These are phyloP conservation scores for Thymelicus acteon DNA, from an alignment of 2,888 invertebrate genomes.

Conservation along the genomic window DNA sequence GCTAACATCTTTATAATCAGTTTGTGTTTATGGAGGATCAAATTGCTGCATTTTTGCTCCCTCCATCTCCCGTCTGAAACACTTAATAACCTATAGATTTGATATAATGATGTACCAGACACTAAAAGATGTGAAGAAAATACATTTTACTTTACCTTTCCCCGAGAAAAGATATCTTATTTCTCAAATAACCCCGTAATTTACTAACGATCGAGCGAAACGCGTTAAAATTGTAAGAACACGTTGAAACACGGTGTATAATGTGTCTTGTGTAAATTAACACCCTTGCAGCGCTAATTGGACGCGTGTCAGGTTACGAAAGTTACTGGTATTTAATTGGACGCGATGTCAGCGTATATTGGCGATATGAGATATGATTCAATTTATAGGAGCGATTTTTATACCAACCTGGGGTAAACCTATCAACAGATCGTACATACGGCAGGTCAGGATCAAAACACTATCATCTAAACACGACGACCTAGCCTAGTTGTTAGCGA, in stretches of 20 bases:
- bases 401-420: too few species aligned
- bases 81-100: too few species aligned
- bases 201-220: neutral
- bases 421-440: too few species aligned
- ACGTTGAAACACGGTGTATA: neutral
- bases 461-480: too few species aligned
- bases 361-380: neutral
- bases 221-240: neutral
- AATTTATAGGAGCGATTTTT: neutral
- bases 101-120: too few species aligned
- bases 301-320: neutral
- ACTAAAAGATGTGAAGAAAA: too few species aligned
- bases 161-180: neutral
- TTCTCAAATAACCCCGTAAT: neutral
- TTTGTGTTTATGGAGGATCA: too few species aligned
- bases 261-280: conserved; percentile 3
- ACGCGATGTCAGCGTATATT: neutral
- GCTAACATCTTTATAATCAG: too few species aligned
- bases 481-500: too few species aligned
- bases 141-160: neutral
- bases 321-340: neutral
- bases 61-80: too few species aligned
- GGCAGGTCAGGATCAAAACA: too few species aligned
- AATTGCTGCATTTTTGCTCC: too few species aligned
- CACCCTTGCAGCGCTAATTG: neutral